Conservation (phyloP, 2,888 invertebrate genomes). For the Lithophane socia region DNA sequence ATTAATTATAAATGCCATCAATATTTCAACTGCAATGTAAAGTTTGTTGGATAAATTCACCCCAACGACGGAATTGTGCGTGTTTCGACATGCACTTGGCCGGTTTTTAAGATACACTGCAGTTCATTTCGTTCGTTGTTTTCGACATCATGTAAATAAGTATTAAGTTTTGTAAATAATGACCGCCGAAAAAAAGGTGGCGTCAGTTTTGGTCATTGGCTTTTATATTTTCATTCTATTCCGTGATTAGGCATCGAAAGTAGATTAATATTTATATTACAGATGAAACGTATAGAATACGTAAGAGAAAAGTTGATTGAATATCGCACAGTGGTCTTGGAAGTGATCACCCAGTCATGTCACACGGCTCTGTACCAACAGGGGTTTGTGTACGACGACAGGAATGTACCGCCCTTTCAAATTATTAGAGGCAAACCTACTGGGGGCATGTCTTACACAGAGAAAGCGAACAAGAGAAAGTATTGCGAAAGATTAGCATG, state of each 20-base stretch:
- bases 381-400: constrained; percentile 95
- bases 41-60: too few species aligned
- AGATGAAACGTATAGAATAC: constrained; percentile 88
- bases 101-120: neutral
- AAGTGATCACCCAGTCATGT: constrained; percentile 91
- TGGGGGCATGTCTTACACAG: constrained; percentile 95
- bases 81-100: too few species aligned
- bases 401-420: constrained; percentile 86
- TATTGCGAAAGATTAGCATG: constrained; percentile 95
- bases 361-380: constrained; percentile 93
- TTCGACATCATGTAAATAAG: neutral
- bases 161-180: neutral
- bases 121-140: neutral
- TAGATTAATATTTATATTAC: constrained; percentile 53
- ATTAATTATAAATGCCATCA: too few species aligned
- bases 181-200: neutral
- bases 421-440: constrained; percentile 91
- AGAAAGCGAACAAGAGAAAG: constrained; percentile 95
- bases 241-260: neutral
- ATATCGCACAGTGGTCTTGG: constrained; percentile 84
- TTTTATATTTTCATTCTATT: constrained; percentile 7
- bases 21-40: too few species aligned
- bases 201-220: neutral
- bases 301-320: constrained; percentile 79
- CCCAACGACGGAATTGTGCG: too few species aligned